A percentile compares a stretch with the other conserved stretches of the same genome.
These are phyloP conservation scores for Chrysocyon brachyurus DNA, from an alignment of 2,797 vertebrate species.

Conservation along the genomic window DNA sequence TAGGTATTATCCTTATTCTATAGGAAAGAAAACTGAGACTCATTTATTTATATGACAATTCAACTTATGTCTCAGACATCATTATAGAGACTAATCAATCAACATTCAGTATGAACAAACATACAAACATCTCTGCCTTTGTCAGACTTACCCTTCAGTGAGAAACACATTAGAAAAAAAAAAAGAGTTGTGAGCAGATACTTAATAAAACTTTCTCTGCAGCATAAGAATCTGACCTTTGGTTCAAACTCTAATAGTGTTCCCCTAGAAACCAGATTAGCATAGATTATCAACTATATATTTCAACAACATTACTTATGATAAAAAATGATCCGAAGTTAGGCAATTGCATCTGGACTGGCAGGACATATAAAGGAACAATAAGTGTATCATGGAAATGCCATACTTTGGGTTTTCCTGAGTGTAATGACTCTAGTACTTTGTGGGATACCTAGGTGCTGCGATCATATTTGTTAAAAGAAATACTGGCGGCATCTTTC, in stretches of 20 bases:
- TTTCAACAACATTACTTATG: neutral
- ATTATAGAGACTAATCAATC: neutral
- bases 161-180: neutral
- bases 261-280: neutral
- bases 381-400: neutral
- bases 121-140: neutral
- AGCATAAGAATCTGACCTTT: neutral
- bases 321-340: neutral
- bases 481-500: neutral
- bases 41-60: neutral
- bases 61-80: neutral
- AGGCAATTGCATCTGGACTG: neutral
- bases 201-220: neutral
- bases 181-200: neutral
- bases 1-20: neutral
- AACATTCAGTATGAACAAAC: neutral
- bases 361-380: neutral
- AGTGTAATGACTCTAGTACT: neutral
- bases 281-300: neutral
- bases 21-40: neutral
- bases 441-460: neutral
- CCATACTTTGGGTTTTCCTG: neutral
- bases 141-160: neutral
- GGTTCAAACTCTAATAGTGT: neutral
- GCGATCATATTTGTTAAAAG: neutral